These are phyloP conservation scores for Cossypha heuglini DNA, from an alignment of 2,797 vertebrate species.

Conservation along the genomic window DNA sequence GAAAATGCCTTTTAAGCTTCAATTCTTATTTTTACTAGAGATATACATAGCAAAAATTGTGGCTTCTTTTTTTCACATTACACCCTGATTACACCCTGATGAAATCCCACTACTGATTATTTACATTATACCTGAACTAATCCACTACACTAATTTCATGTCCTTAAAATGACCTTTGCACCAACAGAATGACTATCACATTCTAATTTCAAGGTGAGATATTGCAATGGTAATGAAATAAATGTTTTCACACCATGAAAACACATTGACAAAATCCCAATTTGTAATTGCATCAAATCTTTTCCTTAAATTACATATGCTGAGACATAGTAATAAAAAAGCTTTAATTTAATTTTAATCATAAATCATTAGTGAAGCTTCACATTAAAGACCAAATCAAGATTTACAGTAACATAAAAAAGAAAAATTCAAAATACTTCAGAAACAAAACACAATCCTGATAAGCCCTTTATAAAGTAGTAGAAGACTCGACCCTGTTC, in stretches of 20 bases:
- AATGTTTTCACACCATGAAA: background rate
- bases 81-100: background rate
- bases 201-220: background rate
- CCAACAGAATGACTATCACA: background rate
- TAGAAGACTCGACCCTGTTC: background rate
- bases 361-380: background rate
- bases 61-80: background rate
- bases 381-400: background rate
- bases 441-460: background rate
- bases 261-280: background rate
- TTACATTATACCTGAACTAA: background rate
- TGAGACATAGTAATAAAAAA: background rate
- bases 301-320: background rate
- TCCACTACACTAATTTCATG: background rate
- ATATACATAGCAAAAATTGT: background rate
- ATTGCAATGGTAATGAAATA: background rate
- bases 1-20: background rate
- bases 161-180: background rate
- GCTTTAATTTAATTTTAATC: background rate
- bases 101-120: background rate
- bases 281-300: background rate
- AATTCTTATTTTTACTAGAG: background rate
- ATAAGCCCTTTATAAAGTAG: background rate
- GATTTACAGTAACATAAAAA: background rate
- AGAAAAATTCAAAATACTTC: background rate